Percentiles rank a stretch among this genome's conserved stretches.
Conservation (phyloP, 2,888 invertebrate genomes). For the Aleiodes testaceus region DNA sequence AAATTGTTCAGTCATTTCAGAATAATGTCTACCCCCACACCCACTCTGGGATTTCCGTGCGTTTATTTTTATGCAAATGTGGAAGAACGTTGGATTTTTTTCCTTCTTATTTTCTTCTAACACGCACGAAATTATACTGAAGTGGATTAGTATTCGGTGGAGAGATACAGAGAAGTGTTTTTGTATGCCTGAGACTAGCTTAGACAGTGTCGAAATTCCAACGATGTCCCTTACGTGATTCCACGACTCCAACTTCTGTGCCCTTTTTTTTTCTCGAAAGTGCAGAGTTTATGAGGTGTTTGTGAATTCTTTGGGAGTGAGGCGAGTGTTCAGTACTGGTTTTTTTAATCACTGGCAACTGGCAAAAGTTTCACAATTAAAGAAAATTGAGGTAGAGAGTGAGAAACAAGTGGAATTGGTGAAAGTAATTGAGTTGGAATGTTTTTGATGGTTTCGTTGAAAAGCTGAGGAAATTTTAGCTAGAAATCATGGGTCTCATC, state of each 20-base stretch:
- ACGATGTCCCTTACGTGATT: slow-evolving; percentile 31
- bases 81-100: slow-evolving; percentile 40
- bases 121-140: slow-evolving; percentile 29
- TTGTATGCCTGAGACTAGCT: slow-evolving; percentile 60
- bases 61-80: slow-evolving; percentile 57
- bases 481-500: too few relatives aligned
- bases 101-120: slow-evolving; percentile 47
- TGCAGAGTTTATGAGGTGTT: not conserved
- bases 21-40: not conserved
- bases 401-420: too few relatives aligned
- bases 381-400: too few relatives aligned
- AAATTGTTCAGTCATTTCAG: slow-evolving; percentile 20
- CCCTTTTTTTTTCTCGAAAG: not conserved
- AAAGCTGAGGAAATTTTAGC: too few relatives aligned
- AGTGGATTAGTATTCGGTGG: slow-evolving; percentile 63
- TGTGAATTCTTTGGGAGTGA: slow-evolving; percentile 15
- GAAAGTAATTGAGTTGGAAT: too few relatives aligned
- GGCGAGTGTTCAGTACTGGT: not conserved
- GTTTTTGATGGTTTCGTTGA: too few relatives aligned
- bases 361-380: too few relatives aligned
- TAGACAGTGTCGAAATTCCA: slow-evolving; percentile 54
- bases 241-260: not conserved
- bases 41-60: slow-evolving; percentile 25
- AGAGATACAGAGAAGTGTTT: slow-evolving; percentile 50
- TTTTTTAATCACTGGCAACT: too few relatives aligned